Evolutionary conservation across 2,888 invertebrate genomes (phyloP).

Genomic region (Thysanoteuthis rhombus): DNA sequence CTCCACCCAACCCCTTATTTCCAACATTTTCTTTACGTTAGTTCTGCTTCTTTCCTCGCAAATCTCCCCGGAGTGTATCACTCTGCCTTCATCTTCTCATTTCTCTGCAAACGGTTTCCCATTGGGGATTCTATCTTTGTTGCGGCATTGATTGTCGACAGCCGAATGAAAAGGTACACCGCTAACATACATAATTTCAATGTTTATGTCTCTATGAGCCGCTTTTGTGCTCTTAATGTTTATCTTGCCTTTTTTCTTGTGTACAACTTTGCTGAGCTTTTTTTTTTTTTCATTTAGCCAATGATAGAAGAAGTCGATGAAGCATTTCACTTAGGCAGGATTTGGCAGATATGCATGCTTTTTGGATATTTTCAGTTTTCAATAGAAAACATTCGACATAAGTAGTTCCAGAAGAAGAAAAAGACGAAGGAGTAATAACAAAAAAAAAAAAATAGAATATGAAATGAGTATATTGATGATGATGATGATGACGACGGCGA

Average conservation of each 20-base stretch:
- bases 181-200: neutral
- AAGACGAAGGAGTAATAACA: neutral
- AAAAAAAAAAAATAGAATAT: neutral
- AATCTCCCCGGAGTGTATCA: neutral
- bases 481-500: neutral
- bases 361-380: neutral
- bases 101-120: neutral
- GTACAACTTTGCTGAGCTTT: neutral
- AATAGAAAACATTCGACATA: neutral
- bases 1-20: neutral
- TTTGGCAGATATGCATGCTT: neutral
- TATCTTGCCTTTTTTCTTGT: neutral
- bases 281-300: neutral
- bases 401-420: neutral
- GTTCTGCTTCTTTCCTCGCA: neutral
- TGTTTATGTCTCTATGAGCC: constrained; percentile 12
- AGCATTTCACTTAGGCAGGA: neutral
- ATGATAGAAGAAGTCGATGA: neutral
- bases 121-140: neutral
- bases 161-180: constrained; percentile 1
- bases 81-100: constrained; percentile 12
- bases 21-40: neutral
- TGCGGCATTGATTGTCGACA: neutral
- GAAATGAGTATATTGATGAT: neutral
- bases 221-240: neutral